phyloP scores from a whole-genome alignment of 2,888 invertebrate species.

The Zeuzera pyrina region DNA sequence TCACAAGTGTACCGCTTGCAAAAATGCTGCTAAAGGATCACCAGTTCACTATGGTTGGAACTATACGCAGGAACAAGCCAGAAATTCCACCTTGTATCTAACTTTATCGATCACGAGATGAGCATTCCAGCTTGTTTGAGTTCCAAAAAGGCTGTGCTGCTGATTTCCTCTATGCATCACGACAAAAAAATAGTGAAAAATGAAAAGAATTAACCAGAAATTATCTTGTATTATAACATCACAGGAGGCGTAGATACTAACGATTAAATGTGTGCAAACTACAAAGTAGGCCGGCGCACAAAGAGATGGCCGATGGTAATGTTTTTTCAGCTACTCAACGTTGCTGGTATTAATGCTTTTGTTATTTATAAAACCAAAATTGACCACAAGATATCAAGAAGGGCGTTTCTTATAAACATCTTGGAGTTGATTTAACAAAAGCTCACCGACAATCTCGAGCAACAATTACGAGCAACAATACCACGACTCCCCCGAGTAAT shows the following conservation, averaged over 20 bases:
- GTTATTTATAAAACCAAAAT: too few species aligned
- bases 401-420: too few species aligned
- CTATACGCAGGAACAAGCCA: constrained; percentile 9
- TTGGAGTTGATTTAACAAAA: too few species aligned
- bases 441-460: too few species aligned
- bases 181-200: constrained; percentile 2
- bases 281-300: constrained; percentile 6
- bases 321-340: constrained; percentile 6
- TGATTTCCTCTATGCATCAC: constrained; percentile 15
- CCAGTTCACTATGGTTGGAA: constrained; percentile 2
- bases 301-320: constrained; percentile 8
- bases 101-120: constrained; percentile 4
- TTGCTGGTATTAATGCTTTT: too few species aligned
- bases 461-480: too few species aligned
- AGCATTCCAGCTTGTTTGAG: constrained; percentile 8
- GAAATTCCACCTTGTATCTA: constrained; percentile 9
- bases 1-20: not conserved
- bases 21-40: not conserved
- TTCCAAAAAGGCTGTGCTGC: constrained; percentile 13
- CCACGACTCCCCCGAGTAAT: too few species aligned
- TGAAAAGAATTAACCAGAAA: constrained; percentile 18
- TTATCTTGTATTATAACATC: constrained; percentile 18
- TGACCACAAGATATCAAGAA: too few species aligned
- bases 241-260: constrained; percentile 12
- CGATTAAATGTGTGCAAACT: constrained; percentile 10